Evolutionary conservation across 2,888 invertebrate species (phyloP).

Genomic region (Acanthosepion esculentum): DNA sequence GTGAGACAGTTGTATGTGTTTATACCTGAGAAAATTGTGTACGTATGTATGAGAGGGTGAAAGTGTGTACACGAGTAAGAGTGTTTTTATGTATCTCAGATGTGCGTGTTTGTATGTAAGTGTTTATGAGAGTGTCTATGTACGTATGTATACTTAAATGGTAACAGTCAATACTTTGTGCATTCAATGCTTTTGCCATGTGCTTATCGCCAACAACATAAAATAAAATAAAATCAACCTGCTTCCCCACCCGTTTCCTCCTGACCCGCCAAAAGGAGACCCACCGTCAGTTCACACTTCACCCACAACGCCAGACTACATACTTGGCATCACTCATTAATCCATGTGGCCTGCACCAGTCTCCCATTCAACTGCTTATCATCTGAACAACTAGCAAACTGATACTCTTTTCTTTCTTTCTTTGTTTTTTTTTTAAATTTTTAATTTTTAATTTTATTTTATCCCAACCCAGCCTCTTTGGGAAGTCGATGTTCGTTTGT

Average conservation of each 20-base stretch:
- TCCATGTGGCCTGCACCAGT: background rate
- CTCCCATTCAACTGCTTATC: conserved; percentile 20
- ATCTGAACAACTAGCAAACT: background rate
- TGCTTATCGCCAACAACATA: background rate
- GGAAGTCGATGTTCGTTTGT: background rate
- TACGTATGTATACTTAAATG: background rate
- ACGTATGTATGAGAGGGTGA: background rate
- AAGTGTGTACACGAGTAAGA: background rate
- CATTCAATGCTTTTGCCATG: conserved; percentile 22
- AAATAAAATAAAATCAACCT: background rate
- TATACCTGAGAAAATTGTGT: background rate
- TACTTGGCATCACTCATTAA: background rate
- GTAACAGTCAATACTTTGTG: background rate
- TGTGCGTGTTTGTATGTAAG: background rate
- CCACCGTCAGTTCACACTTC: background rate
- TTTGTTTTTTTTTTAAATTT: background rate
- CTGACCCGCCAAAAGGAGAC: background rate
- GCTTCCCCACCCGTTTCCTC: background rate
- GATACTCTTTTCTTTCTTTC: background rate
- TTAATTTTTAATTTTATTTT: background rate
- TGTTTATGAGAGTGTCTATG: background rate
- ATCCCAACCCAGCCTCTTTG: background rate
- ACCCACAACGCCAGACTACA: background rate
- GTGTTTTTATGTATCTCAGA: background rate
- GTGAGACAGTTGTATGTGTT: background rate